Percentiles rank a stretch among this genome's conserved stretches.
These are phyloP conservation scores for Congeria kusceri DNA, from an alignment of 2,888 invertebrate genomes.

Conservation along the genomic window DNA sequence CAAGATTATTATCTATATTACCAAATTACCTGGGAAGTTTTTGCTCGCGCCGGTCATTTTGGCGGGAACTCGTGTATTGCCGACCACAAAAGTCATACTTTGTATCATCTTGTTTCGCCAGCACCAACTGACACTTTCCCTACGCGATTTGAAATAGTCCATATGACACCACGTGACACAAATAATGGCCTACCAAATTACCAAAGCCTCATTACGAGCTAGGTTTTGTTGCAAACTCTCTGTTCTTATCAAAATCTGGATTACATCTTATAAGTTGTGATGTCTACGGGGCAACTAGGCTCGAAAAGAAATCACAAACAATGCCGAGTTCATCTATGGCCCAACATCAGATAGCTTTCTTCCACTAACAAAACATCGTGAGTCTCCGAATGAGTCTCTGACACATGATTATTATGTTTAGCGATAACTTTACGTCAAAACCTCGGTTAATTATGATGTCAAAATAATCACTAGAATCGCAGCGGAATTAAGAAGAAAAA, in stretches of 20 bases:
- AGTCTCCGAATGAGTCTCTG: background rate
- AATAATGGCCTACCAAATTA: background rate
- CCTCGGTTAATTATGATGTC: slow-evolving; percentile 54
- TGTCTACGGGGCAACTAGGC: background rate
- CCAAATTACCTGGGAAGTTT: slow-evolving; percentile 3
- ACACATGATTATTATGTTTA: slow-evolving; percentile 13
- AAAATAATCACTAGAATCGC: slow-evolving; percentile 42
- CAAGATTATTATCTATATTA: too few relatives aligned
- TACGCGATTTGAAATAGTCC: background rate
- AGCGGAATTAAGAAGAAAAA: background rate
- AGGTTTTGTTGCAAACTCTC: background rate
- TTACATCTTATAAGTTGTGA: background rate
- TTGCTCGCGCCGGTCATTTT: background rate
- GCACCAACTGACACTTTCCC: background rate
- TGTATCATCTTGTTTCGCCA: background rate
- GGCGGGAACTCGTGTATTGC: background rate
- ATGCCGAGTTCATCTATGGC: background rate
- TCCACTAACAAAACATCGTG: background rate
- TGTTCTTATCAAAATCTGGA: slow-evolving; percentile 22
- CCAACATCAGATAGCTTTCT: background rate
- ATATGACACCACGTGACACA: background rate
- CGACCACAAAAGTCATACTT: background rate
- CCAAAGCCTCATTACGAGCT: background rate
- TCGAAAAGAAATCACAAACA: background rate
- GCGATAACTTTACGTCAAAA: slow-evolving; percentile 34